Evolutionary conservation across 2,888 invertebrate genomes (phyloP), one percentile per base, ranked within the genome.

Genomic region (Odontomyia ornata): DNA sequence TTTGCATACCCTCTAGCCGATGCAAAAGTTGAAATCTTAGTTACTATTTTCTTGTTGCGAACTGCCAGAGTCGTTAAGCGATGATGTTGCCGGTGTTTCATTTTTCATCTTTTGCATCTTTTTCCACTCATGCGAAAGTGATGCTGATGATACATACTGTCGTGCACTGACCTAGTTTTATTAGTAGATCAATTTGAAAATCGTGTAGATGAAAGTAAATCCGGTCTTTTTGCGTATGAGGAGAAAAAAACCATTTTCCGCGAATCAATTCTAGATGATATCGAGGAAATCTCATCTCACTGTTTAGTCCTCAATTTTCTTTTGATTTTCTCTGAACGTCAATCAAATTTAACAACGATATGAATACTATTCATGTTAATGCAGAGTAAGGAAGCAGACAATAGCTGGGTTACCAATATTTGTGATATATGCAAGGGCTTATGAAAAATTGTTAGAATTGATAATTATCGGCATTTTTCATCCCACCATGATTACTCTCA

Each of bases 121-220:
- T 43, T 30, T 28, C 47, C 47, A n/a, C 25, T 0, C 69, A 47
- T 69, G 69, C 69, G 69, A 69, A 69, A 69, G 69, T 69, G 69
- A 69, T 69, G 65, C 21, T 25, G 69, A 47, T 69, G 69, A 46
- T 47, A 47, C 69, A 46, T 43, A 47, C 69, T 69, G 47, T 25
- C 69, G 47, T 69, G 69, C 27, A 46, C 23, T 69, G 69, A 69
- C 69, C 69, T 69, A 69, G 43, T 69, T 69, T 25, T 43, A 15
- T 57, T 72, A 52, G 36, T 36, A 36, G 36, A 5, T 36, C 52
- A 57, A 72, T 72, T 72, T 52, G 18, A 52, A 73, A 73, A 73
- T 60, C 57, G 36, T 57, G 73, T 57, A 73, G 73, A 73, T 73
- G 73, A 73, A 73, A 73, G 73, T 73, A 73, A 73, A 60, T 73